Evolutionary conservation across 2,888 invertebrate species (phyloP), one percentile per base, ranked within the genome.

Genomic region (Drosophila pseudotakahashii): DNA sequence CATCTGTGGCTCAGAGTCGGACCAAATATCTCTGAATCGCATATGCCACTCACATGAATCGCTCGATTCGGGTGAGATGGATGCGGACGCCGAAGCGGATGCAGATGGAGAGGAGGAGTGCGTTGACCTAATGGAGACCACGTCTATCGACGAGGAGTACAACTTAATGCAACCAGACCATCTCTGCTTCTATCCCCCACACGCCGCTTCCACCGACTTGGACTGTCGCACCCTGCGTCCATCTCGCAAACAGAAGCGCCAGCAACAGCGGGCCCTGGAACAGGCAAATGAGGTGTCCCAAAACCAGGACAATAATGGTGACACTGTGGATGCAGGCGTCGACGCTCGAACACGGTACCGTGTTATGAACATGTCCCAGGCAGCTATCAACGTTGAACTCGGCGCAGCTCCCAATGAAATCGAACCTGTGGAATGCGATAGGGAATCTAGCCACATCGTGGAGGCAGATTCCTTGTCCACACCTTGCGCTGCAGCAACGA

Each of bases 11-110:
- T 93, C 93, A 26, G 93, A 93, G 71, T 91, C 92, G 14, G 92
- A 92, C 78, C 92, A 92, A 79, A 87, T 91, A 30, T 92, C 92
- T 19, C 72, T 92, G 63, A 92, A 90, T 80, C 92, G 92, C 64
- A 92, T 92, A 34, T 90, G 92, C 14, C 94, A 95, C 84, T 96
- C 96, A 75, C 93, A 95, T 81, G 96, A 96, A 90, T 96, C 96
- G 79, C 93, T 96, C 55, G 96, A 96, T 90, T 95, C 95, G 9
- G 94, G 95, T 34, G 91, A 93, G 89, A 91, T 92, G 85, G 93
- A 95, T 90, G 93, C 94, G 70, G 94, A 94, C 88, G 94, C 94
- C 82, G 93, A 93, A 41, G 77, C 69, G 1, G 81, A 83, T 63
- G 76, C 69, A 7, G 93, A 95, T 89, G 93, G 94, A 66, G 94